Evolutionary conservation across 2,797 vertebrate genomes (phyloP).

Genomic region (Potorous gilbertii): DNA sequence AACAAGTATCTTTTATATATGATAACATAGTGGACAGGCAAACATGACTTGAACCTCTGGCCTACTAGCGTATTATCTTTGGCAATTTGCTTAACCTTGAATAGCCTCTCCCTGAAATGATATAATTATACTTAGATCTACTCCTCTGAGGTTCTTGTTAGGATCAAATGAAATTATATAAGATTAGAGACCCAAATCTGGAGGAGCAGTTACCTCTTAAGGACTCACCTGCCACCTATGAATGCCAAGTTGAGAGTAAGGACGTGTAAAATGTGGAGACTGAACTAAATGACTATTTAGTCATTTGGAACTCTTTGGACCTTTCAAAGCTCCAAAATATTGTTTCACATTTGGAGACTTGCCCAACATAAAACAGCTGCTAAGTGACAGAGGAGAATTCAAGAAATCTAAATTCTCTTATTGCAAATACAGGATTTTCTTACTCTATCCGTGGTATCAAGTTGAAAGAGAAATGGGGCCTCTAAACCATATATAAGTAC

Average conservation of each 20-base stretch:
- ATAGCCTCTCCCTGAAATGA: neutral
- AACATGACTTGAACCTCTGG: neutral
- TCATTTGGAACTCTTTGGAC: neutral
- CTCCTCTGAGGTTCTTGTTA: neutral
- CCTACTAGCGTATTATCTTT: neutral
- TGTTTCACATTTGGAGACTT: neutral
- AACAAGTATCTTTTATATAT: neutral
- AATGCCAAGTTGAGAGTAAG: neutral
- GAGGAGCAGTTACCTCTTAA: neutral
- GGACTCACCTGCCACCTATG: neutral
- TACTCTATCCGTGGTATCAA: neutral
- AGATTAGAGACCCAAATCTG: neutral
- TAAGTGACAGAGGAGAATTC: neutral
- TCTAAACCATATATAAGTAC: neutral
- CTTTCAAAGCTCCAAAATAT: neutral
- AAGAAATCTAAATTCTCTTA: neutral
- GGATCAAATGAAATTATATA: neutral
- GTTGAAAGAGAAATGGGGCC: neutral
- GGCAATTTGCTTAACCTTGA: neutral
- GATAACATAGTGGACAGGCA: neutral
- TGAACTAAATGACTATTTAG: neutral
- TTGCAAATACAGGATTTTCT: neutral
- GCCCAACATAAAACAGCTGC: neutral
- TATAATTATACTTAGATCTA: neutral
- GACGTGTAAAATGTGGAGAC: neutral